A percentile compares a stretch with the other conserved stretches of the same genome.
These are phyloP conservation scores for Merodon equestris DNA, from an alignment of 2,888 invertebrate species.

Conservation along the genomic window DNA sequence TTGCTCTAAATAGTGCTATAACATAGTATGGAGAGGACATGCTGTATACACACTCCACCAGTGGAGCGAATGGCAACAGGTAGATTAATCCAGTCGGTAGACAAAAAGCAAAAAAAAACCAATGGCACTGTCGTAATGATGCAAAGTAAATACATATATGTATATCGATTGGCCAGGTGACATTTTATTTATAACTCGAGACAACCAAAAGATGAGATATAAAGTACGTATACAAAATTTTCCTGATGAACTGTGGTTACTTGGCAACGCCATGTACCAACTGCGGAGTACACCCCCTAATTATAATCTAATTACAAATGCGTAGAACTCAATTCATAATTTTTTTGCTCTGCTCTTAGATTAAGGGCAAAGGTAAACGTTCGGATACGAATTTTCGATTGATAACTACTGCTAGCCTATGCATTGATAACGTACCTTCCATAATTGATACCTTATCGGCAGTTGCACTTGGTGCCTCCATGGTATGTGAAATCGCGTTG, in stretches of 20 bases:
- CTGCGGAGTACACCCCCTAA: conserved; percentile 41
- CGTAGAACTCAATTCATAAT: conserved; percentile 4
- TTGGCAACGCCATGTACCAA: conserved; percentile 14
- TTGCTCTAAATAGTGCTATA: conserved; percentile 22
- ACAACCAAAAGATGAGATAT: no score
- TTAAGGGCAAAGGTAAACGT: neutral
- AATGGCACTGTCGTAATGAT: neutral
- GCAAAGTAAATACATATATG: conserved; percentile 19
- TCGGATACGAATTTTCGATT: neutral
- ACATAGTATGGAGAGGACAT: conserved; percentile 1
- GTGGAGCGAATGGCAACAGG: conserved; percentile 30
- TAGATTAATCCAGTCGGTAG: conserved; percentile 1
- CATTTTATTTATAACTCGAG: neutral
- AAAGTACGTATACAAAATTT: no score
- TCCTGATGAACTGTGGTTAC: conserved; percentile 23
- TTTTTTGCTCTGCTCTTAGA: neutral
- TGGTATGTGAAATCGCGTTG: conserved; percentile 21
- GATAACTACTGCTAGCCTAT: neutral
- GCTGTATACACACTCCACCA: neutral
- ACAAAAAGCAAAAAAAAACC: neutral
- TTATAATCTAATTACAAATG: conserved; percentile 43
- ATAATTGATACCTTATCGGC: conserved; percentile 75
- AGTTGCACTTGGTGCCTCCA: conserved; percentile 53
- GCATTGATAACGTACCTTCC: conserved; percentile 73
- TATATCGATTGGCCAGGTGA: conserved; percentile 2